Conservation (phyloP, 2,113 vertebrate genomes). For the Conger conger region DNA sequence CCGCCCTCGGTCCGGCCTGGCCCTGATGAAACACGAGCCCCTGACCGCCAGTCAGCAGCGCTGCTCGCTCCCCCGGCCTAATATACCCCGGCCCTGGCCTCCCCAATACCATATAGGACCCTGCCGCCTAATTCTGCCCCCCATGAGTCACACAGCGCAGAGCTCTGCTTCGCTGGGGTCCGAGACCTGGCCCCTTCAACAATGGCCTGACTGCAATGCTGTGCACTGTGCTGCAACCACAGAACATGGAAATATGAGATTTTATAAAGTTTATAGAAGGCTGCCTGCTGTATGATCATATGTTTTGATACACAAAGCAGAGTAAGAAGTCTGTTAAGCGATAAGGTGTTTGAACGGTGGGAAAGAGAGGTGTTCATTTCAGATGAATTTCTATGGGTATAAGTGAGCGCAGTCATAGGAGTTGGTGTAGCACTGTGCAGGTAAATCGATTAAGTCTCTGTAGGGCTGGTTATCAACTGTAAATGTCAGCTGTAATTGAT, state of each 20-base stretch:
- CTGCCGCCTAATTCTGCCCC: background rate
- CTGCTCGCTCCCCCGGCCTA: background rate
- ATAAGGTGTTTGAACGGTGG: background rate
- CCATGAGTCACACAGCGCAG: background rate
- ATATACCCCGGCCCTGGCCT: background rate
- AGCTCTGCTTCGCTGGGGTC: too few relatives aligned
- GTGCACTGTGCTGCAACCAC: background rate
- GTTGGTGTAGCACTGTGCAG: background rate
- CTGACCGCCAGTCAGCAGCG: background rate
- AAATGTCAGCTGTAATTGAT: background rate
- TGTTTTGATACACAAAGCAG: background rate
- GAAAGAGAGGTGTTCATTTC: background rate
- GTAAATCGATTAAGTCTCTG: background rate
- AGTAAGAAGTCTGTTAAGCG: background rate
- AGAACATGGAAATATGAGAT: background rate
- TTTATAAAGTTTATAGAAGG: background rate
- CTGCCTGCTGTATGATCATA: background rate
- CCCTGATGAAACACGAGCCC: slow-evolving; percentile 8
- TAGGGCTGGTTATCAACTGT: background rate
- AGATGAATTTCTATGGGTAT: background rate
- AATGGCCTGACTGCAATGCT: background rate
- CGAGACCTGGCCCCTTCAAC: background rate
- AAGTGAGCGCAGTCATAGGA: background rate
- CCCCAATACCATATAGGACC: background rate
- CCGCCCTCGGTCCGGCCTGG: background rate